A percentile compares a stretch with the other conserved stretches of the same genome.
These are phyloP conservation scores for Baccha elongata DNA, from an alignment of 2,888 invertebrate genomes.

Conservation along the genomic window DNA sequence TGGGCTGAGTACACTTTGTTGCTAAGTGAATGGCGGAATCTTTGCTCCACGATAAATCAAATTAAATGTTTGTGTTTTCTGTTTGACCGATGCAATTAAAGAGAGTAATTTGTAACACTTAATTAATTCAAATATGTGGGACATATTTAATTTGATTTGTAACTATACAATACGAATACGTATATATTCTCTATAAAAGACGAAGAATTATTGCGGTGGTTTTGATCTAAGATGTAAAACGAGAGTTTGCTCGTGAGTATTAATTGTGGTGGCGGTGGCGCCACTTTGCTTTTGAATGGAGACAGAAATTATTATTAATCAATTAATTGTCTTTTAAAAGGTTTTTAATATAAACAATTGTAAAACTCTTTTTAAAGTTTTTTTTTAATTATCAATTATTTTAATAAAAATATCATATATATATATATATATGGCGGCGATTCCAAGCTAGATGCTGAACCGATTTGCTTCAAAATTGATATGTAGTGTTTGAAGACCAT, in stretches of 20 bases:
- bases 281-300: background rate
- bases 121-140: conserved; percentile 17
- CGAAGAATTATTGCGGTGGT: background rate
- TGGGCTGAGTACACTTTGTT: conserved; percentile 11
- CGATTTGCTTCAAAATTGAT: too few species aligned
- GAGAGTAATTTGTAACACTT: background rate
- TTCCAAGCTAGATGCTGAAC: too few species aligned
- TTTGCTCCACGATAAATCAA: conserved; percentile 34
- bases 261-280: background rate
- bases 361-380: too few species aligned
- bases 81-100: background rate
- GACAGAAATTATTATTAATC: too few species aligned
- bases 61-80: conserved; percentile 7
- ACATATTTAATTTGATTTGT: conserved; percentile 19
- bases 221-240: background rate
- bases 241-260: background rate
- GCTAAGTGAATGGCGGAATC: conserved; percentile 26
- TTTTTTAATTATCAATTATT: too few species aligned
- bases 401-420: too few species aligned
- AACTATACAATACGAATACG: too few species aligned
- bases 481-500: too few species aligned
- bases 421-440: too few species aligned
- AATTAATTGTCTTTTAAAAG: too few species aligned
- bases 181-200: background rate
- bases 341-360: too few species aligned